These are phyloP conservation scores for Eriosoma lanigerum DNA, from an alignment of 1,140 invertebrate genomes.

Conservation along the genomic window DNA sequence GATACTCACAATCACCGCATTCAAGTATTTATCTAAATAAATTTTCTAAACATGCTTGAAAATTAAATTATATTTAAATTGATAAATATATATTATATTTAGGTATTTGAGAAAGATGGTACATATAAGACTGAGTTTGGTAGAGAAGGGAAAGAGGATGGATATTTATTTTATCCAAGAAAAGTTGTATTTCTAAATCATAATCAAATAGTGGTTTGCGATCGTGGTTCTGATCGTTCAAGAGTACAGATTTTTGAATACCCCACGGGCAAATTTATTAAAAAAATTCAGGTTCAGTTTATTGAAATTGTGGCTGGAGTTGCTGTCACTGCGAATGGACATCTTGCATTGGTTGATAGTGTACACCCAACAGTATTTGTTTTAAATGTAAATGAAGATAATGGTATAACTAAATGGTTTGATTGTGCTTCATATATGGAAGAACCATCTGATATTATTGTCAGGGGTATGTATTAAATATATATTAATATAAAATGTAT, in stretches of 20 bases:
- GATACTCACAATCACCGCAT: constrained; percentile 96
- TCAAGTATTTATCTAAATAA: constrained; percentile 64
- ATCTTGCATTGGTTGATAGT: constrained; percentile 96
- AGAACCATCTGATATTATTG: constrained; percentile 94
- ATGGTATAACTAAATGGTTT: constrained; percentile 90
- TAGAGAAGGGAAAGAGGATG: constrained; percentile 87
- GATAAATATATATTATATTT: too few species aligned
- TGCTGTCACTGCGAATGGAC: constrained; percentile 83
- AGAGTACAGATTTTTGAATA: constrained; percentile 92
- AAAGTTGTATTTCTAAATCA: constrained; percentile 91
- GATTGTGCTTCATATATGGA: constrained; percentile 96
- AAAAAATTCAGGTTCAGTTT: constrained; percentile 85
- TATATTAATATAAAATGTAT: background rate
- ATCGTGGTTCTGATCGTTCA: constrained; percentile 91
- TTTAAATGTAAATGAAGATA: constrained; percentile 74
- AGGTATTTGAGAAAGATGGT: constrained; percentile 89
- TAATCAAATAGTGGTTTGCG: constrained; percentile 92
- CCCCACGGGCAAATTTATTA: constrained; percentile 82
- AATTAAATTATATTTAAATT: background rate
- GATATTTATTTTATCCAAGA: constrained; percentile 93
- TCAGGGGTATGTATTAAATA: constrained; percentile 68
- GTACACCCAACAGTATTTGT: constrained; percentile 96
- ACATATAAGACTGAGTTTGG: constrained; percentile 88
- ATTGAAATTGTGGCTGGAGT: constrained; percentile 97
- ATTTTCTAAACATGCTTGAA: background rate